Percentiles rank a stretch among this genome's conserved stretches.
These are phyloP conservation scores for Rapana venosa DNA, from an alignment of 2,888 invertebrate species.

Conservation along the genomic window DNA sequence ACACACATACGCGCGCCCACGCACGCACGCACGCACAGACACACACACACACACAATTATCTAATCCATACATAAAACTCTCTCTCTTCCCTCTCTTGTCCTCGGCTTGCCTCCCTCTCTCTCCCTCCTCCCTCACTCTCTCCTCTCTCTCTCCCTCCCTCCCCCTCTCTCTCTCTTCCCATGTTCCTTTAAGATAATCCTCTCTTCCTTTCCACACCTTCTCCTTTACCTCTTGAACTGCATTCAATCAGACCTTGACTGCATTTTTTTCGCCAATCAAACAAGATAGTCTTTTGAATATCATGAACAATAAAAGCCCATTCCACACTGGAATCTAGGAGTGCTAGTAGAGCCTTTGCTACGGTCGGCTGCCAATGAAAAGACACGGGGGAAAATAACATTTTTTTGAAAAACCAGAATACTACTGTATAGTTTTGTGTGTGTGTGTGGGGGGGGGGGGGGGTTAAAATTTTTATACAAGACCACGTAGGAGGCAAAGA, in stretches of 20 bases:
- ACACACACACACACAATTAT: not conserved
- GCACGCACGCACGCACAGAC: not conserved
- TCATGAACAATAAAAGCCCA: no score
- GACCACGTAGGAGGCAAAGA: not conserved
- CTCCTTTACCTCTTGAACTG: not conserved
- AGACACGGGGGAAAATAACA: not conserved
- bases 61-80: not conserved
- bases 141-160: not conserved
- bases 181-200: not conserved
- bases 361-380: conserved; percentile 10
- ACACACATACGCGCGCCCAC: not conserved
- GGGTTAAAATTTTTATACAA: not conserved
- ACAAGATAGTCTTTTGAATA: no score
- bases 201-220: no score
- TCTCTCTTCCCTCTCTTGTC: no score
- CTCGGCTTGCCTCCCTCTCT: no score
- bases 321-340: not conserved
- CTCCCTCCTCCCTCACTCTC: not conserved
- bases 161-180: not conserved
- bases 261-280: not conserved
- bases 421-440: no score
- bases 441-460: not conserved
- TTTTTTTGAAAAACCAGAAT: not conserved
- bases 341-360: not conserved
- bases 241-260: not conserved